These are phyloP conservation scores for Micromesistius poutassou DNA, from an alignment of 2,797 vertebrate species.

Conservation along the genomic window DNA sequence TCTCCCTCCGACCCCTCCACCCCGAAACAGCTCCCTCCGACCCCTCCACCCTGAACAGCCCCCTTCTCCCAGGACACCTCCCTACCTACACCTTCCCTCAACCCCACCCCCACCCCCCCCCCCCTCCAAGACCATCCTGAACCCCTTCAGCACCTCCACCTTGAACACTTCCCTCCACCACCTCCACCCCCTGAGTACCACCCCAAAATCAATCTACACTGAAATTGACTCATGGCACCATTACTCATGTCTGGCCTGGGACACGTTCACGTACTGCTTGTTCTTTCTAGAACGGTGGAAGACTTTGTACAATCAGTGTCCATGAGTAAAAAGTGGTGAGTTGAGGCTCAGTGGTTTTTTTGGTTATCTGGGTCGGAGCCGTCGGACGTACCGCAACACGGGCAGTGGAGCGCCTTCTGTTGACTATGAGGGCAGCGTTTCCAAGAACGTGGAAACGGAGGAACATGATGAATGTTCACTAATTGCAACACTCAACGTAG, in stretches of 20 bases:
- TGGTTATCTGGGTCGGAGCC: neutral
- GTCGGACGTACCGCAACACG: neutral
- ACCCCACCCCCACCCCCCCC: too few species aligned
- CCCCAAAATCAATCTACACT: too few species aligned
- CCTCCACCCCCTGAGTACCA: neutral
- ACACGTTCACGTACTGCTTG: too few species aligned
- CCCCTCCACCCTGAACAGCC: constrained; percentile 24
- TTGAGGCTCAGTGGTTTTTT: neutral
- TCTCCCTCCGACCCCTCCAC: neutral
- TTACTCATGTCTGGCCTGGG: neutral
- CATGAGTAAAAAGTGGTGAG: neutral
- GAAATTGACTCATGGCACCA: neutral
- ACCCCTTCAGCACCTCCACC: neutral
- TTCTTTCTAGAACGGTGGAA: too few species aligned
- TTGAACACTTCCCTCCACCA: neutral
- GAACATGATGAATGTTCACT: neutral
- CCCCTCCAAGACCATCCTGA: constrained; percentile 15
- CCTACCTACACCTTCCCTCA: constrained; percentile 15
- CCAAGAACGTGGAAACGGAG: neutral
- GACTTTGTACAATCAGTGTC: too few species aligned
- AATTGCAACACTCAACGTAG: neutral
- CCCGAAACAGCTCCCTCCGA: neutral
- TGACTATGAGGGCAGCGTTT: neutral
- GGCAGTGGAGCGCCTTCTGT: neutral
- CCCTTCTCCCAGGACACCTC: constrained; percentile 34